Evolutionary conservation across 2,888 invertebrate species (phyloP).

Genomic region (Perizoma flavofasciatum): DNA sequence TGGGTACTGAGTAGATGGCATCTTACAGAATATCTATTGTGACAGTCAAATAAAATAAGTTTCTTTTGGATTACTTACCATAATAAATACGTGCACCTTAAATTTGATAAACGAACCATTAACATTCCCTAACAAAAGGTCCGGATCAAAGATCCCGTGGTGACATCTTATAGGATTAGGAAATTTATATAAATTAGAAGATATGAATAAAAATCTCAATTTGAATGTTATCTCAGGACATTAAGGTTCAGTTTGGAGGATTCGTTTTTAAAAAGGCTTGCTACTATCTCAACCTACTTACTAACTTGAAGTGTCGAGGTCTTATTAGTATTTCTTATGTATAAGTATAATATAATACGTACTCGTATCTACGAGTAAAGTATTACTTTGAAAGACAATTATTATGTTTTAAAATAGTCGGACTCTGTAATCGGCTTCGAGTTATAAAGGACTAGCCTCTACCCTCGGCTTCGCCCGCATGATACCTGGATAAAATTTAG

Average conservation of each 20-base stretch:
- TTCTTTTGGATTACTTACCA: background rate
- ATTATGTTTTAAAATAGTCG: no score
- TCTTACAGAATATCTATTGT: background rate
- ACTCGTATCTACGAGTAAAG: no score
- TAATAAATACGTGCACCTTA: constrained; percentile 39
- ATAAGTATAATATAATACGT: no score
- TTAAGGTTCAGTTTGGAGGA: constrained; percentile 1
- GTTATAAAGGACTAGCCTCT: no score
- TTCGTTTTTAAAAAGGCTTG: background rate
- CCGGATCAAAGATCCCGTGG: constrained; percentile 40
- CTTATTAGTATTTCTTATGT: no score
- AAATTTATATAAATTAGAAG: constrained; percentile 29
- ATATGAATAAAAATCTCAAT: constrained; percentile 9
- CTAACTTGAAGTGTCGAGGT: no score
- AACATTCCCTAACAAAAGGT: constrained; percentile 57
- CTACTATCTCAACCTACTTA: no score
- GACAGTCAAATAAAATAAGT: background rate
- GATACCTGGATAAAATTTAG: no score
- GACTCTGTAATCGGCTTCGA: no score
- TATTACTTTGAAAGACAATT: no score
- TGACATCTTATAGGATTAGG: constrained; percentile 58
- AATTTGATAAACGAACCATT: constrained; percentile 71
- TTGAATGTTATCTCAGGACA: background rate
- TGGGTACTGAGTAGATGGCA: no score
- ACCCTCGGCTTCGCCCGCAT: no score